phyloP scores from a whole-genome alignment of 2,888 invertebrate species.

The Acronicta alni region DNA sequence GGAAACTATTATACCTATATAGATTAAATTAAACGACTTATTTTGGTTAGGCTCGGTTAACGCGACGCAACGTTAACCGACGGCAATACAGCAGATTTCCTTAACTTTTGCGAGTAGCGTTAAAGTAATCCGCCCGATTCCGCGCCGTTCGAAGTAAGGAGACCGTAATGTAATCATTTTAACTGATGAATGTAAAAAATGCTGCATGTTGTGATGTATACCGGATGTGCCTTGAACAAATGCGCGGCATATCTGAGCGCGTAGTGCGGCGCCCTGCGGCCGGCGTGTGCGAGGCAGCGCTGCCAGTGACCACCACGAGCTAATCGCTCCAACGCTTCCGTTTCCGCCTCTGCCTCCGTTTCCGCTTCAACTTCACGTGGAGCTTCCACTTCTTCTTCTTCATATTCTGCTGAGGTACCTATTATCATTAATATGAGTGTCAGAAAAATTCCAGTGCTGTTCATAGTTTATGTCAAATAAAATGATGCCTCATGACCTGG shows the following conservation, averaged over 20 bases:
- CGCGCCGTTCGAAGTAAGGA: too few species aligned
- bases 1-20: too few species aligned
- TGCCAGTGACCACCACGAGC: constrained; percentile 85
- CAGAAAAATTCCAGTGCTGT: not conserved
- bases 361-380: constrained; percentile 46
- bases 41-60: too few species aligned
- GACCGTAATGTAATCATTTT: too few species aligned
- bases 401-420: constrained; percentile 67
- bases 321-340: constrained; percentile 75
- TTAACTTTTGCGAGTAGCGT: too few species aligned
- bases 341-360: constrained; percentile 60
- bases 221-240: constrained; percentile 79
- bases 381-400: constrained; percentile 63
- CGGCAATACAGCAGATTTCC: too few species aligned
- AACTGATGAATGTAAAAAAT: too few species aligned
- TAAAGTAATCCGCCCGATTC: too few species aligned
- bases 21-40: too few species aligned
- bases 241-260: constrained; percentile 80
- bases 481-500: constrained; percentile 63
- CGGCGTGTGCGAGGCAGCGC: constrained; percentile 83
- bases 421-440: not conserved
- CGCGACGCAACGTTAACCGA: too few species aligned
- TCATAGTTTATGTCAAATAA: not conserved
- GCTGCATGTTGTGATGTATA: constrained; percentile 50
- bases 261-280: constrained; percentile 76